Conservation (phyloP, 1,140 invertebrate genomes). For the Penaeus vannamei region DNA sequence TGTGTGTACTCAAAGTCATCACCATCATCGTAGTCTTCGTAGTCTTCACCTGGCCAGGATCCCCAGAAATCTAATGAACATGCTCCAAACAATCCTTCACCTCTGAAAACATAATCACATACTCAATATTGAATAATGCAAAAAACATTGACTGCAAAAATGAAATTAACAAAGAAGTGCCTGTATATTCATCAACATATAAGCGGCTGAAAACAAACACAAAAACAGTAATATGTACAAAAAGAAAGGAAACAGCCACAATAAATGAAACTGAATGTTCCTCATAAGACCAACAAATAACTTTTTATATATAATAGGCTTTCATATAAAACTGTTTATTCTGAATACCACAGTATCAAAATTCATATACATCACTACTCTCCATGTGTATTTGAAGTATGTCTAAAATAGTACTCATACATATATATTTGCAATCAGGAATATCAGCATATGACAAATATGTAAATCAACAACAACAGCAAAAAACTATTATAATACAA, state of each 20-base stretch:
- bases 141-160: neutral
- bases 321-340: too few relatives aligned
- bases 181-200: neutral
- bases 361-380: too few relatives aligned
- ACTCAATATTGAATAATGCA: neutral
- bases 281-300: too few relatives aligned
- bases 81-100: slow-evolving; percentile 41
- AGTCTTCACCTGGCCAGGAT: slow-evolving; percentile 54
- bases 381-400: too few relatives aligned
- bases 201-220: neutral
- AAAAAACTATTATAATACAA: neutral
- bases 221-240: neutral
- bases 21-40: slow-evolving; percentile 54
- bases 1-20: slow-evolving; percentile 53
- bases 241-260: too few relatives aligned
- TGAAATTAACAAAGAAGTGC: neutral
- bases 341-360: too few relatives aligned
- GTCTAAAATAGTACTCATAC: too few relatives aligned
- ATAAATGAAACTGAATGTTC: too few relatives aligned
- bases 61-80: slow-evolving; percentile 47
- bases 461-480: neutral
- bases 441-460: too few relatives aligned
- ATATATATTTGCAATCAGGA: neutral
- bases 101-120: slow-evolving; percentile 27
- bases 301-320: too few relatives aligned